Percentiles rank a stretch among this genome's conserved stretches.
These are phyloP conservation scores for Trialeurodes vaporariorum DNA, from an alignment of 1,140 invertebrate species.

Conservation along the genomic window DNA sequence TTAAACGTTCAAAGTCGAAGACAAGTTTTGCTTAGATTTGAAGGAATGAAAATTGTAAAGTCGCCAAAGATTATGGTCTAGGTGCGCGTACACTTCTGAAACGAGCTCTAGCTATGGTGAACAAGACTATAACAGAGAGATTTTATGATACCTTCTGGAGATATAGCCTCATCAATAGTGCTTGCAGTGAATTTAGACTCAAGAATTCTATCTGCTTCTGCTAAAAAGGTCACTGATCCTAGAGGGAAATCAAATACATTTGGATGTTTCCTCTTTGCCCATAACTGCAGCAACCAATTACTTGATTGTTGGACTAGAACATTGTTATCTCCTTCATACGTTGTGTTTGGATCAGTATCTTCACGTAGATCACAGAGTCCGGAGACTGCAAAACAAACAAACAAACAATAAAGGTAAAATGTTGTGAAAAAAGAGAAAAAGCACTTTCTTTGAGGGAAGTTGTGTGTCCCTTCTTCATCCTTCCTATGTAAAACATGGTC, in stretches of 20 bases:
- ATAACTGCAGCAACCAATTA: slow-evolving; percentile 55
- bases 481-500: too few relatives aligned
- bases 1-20: too few relatives aligned
- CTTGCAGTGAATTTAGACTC: slow-evolving; percentile 37
- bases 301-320: slow-evolving; percentile 88
- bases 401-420: too few relatives aligned
- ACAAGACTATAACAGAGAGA: too few relatives aligned
- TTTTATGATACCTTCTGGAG: slow-evolving; percentile 18
- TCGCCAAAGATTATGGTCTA: too few relatives aligned
- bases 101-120: too few relatives aligned
- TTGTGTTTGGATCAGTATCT: slow-evolving; percentile 84
- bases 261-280: slow-evolving; percentile 18
- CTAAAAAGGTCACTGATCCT: slow-evolving; percentile 48
- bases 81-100: too few relatives aligned
- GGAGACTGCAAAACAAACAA: slow-evolving; percentile 43
- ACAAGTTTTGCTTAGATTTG: too few relatives aligned
- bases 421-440: too few relatives aligned
- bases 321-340: slow-evolving; percentile 95
- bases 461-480: too few relatives aligned
- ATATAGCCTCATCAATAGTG: slow-evolving; percentile 33
- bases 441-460: too few relatives aligned
- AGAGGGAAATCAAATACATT: slow-evolving; percentile 50
- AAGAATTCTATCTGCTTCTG: slow-evolving; percentile 39
- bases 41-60: too few relatives aligned
- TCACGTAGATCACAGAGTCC: slow-evolving; percentile 70